These are phyloP conservation scores for Aurelia coerulea DNA, from an alignment of 30 jellyfish, hydroid and myxozoan species.

Conservation along the genomic window DNA sequence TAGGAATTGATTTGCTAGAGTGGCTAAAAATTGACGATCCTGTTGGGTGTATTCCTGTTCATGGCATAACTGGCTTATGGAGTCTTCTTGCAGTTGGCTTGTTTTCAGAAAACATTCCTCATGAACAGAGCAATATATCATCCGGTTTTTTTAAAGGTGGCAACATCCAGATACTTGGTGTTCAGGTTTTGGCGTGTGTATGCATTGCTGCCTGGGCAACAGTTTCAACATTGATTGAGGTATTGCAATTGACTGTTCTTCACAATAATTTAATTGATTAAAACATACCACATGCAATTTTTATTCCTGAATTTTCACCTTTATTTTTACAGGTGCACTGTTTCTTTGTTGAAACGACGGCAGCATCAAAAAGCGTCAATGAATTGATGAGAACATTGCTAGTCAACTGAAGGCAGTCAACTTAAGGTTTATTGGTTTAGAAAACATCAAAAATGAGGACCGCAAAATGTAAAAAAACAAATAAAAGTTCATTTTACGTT, in stretches of 20 bases:
- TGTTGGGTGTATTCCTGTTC: conserved; percentile 93
- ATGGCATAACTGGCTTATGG: conserved; percentile 83
- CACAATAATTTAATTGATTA: too few relatives aligned
- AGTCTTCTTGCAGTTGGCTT: conserved; percentile 79
- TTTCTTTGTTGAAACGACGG: too few relatives aligned
- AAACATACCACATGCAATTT: too few relatives aligned
- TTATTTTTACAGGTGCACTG: too few relatives aligned
- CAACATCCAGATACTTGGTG: conserved; percentile 33
- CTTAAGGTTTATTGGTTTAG: too few relatives aligned
- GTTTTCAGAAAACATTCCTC: conserved; percentile 67
- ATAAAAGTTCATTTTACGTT: too few relatives aligned
- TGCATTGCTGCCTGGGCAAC: conserved; percentile 80
- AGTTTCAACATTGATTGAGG: conserved; percentile 60
- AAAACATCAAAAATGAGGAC: too few relatives aligned
- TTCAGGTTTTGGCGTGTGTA: conserved; percentile 50
- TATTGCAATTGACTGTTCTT: background rate
- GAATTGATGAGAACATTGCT: too few relatives aligned
- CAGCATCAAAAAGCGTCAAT: too few relatives aligned
- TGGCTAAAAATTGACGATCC: conserved; percentile 89
- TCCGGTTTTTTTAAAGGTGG: conserved; percentile 82
- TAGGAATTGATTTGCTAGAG: conserved; percentile 74
- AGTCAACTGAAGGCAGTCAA: too few relatives aligned
- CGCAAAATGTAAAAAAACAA: too few relatives aligned
- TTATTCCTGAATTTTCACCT: too few relatives aligned
- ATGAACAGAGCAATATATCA: conserved; percentile 12